Base-by-base conservation (phyloP, 1,140 invertebrate genomes). In the Araneus ventricosus region DNA sequence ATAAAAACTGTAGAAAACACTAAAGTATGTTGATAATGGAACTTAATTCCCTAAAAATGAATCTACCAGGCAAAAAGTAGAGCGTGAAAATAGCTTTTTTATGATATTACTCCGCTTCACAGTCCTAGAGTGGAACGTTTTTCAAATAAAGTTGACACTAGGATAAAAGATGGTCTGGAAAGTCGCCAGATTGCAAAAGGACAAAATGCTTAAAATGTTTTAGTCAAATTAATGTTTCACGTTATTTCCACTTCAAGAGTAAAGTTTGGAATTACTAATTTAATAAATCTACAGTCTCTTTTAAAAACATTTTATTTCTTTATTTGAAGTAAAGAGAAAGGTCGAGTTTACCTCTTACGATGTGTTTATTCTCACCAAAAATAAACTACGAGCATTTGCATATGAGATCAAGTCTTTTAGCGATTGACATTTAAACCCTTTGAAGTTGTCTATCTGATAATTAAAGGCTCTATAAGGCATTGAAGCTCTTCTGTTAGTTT, bases 141-240 rank as follows among this genome's bases (percentile, higher is more conserved):
- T 61, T 87, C 59, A 87, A 87, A 61, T 87, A 87, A 87, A 87
- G 27, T 87, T 61, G 59, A 39, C 17, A 20, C 45, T 52, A 52
- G 45, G 45, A 52, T 52, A 52, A 52, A 52, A 52, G 45, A 87
- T 63, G n/a, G 30, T 4, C 24, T 88, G 87, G 87, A 63, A 75
- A 17, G 59, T 3, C 27, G 87, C 87, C 87, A 88, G 63, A 45
- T 52, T 41, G 59, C n/a, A 20, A 88, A 45, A 88, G 67, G 63
- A 88, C 63, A 88, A 88, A 88, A 41, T 88, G 87, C 63, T 70
- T 88, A 88, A 88, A 75, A 70, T 88, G 87, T 88, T 88, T 88
- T 88, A 41, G 34, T 41, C 24, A 63, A 88, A 88, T 88, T 88
- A 88, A 88, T 88, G 87, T 37, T 41, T 34, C 17, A 63, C 14